Evolutionary conservation across 2,113 vertebrate genomes (phyloP).

Genomic region (Vidua chalybeata): DNA sequence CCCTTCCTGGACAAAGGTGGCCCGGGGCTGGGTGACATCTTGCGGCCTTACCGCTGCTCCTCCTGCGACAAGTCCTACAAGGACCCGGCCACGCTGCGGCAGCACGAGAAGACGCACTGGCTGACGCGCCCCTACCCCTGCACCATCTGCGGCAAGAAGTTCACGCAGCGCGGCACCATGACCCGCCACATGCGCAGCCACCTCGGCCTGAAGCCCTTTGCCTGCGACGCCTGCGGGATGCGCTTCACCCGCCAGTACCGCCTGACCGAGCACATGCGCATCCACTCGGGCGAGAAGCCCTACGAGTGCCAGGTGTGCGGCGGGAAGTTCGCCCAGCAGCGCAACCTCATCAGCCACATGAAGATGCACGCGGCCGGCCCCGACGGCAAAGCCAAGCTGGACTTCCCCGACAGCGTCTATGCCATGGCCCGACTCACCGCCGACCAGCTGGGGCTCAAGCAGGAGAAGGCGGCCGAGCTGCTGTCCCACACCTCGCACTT

Average conservation of each 20-base stretch:
- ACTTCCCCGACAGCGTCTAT: slow-evolving; percentile 92
- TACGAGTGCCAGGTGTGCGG: slow-evolving; percentile 98
- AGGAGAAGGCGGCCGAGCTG: slow-evolving; percentile 92
- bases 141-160: slow-evolving; percentile 99
- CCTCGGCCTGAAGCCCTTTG: slow-evolving; percentile 96
- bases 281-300: slow-evolving; percentile 98
- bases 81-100: slow-evolving; percentile 94
- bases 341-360: slow-evolving; percentile 99
- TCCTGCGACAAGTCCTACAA: slow-evolving; percentile 98
- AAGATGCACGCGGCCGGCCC: slow-evolving; percentile 94
- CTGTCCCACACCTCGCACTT: slow-evolving; percentile 91
- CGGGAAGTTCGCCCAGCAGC: slow-evolving; percentile 98
- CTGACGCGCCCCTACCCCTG: slow-evolving; percentile 96
- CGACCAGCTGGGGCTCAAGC: slow-evolving; percentile 92
- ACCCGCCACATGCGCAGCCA: slow-evolving; percentile 99
- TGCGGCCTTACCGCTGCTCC: slow-evolving; percentile 93
- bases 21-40: slow-evolving; percentile 82
- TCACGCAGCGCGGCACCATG: slow-evolving; percentile 99
- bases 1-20: slow-evolving; percentile 85
- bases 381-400: slow-evolving; percentile 91
- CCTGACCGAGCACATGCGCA: slow-evolving; percentile 99
- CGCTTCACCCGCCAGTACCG: slow-evolving; percentile 99
- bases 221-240: slow-evolving; percentile 98
- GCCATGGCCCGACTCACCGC: slow-evolving; percentile 93
- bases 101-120: slow-evolving; percentile 99